Conservation (phyloP, 1,140 invertebrate species). For the Bradysia coprophila region DNA sequence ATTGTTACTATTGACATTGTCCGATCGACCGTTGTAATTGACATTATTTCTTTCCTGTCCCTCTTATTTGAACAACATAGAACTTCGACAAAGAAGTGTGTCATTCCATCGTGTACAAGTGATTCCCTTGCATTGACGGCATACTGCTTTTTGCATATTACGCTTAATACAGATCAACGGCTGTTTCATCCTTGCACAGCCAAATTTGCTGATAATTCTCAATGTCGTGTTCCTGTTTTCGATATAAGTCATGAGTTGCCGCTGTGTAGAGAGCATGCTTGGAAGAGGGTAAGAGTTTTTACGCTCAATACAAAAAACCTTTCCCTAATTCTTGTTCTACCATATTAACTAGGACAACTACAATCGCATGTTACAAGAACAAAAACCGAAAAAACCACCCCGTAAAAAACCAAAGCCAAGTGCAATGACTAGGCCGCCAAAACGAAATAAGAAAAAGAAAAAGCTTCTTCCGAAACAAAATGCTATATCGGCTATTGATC, state of each 20-base stretch:
- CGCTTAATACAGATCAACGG: conserved; percentile 69
- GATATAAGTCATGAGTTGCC: conserved; percentile 69
- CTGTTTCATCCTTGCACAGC: conserved; percentile 80
- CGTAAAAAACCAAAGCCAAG: conserved; percentile 56
- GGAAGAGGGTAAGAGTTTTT: conserved; percentile 35
- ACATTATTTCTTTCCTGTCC: too few relatives aligned
- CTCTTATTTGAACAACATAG: neutral
- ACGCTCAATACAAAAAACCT: neutral
- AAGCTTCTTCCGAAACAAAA: neutral
- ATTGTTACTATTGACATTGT: neutral
- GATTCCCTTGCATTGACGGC: conserved; percentile 49
- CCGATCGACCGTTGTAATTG: neutral
- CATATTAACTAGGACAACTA: conserved; percentile 47
- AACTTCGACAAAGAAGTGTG: conserved; percentile 10
- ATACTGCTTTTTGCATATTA: conserved; percentile 71
- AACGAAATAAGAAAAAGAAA: conserved; percentile 28
- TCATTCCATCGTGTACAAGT: conserved; percentile 10
- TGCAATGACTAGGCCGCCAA: conserved; percentile 52
- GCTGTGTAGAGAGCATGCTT: conserved; percentile 62
- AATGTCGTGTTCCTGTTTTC: conserved; percentile 74
- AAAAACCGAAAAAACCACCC: conserved; percentile 56
- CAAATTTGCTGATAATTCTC: conserved; percentile 68
- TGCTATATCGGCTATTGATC: neutral
- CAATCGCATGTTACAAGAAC: conserved; percentile 45
- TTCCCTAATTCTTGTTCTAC: conserved; percentile 1